Evolutionary conservation across 2,797 vertebrate genomes (phyloP).

Genomic region (Sebastes umbrosus): DNA sequence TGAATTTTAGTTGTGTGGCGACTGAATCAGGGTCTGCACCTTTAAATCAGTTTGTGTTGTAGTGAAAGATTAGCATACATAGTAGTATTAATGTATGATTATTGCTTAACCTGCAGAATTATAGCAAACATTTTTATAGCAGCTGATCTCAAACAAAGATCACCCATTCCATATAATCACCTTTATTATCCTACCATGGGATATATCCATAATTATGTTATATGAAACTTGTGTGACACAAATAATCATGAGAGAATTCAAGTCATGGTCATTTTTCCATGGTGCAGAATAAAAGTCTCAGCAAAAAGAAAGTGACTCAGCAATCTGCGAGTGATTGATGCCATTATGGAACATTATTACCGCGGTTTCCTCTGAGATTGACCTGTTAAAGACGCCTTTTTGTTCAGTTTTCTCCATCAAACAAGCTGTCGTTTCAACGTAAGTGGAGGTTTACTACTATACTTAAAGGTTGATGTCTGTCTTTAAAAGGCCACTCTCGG

Average conservation of each 20-base stretch:
- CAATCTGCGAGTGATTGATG: not conserved
- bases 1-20: not conserved
- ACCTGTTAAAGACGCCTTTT: not conserved
- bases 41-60: not conserved
- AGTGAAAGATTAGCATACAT: not conserved
- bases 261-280: not conserved
- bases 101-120: not conserved
- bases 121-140: not conserved
- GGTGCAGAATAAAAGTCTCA: not conserved
- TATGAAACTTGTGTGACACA: not conserved
- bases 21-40: not conserved
- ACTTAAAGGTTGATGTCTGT: not conserved
- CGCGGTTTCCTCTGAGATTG: not conserved
- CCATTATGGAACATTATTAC: not conserved
- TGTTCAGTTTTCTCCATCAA: not conserved
- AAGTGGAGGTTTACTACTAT: not conserved
- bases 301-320: not conserved
- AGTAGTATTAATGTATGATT: not conserved
- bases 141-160: not conserved
- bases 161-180: not conserved
- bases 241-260: not conserved
- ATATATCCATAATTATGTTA: not conserved
- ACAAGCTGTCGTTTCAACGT: not conserved
- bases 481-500: constrained; percentile 6
- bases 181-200: not conserved